A percentile compares a stretch with the other conserved stretches of the same genome.
Conservation (phyloP, 2,797 vertebrate genomes). For the Chiroxiphia lanceolata region DNA sequence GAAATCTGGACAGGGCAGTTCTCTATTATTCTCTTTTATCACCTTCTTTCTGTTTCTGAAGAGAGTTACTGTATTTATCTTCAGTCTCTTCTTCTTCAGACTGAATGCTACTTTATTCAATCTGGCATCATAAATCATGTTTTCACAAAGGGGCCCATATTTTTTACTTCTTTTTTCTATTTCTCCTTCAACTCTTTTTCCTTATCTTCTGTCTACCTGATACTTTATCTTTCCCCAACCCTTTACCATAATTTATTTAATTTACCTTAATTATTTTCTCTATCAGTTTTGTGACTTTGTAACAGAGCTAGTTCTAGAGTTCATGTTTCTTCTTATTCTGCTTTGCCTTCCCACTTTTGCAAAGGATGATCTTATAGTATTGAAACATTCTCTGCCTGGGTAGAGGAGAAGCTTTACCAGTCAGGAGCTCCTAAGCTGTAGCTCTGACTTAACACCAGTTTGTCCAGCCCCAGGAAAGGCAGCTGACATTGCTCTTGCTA, state of each 20-base stretch:
- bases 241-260: not conserved
- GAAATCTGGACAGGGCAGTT: not conserved
- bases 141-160: not conserved
- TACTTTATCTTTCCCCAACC: not conserved
- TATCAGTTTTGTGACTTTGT: not conserved
- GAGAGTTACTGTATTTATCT: not conserved
- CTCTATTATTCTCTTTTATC: not conserved
- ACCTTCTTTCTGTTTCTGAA: not conserved
- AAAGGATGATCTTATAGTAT: not conserved
- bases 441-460: not conserved
- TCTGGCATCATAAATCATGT: not conserved
- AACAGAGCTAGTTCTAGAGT: not conserved
- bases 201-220: not conserved
- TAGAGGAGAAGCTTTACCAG: not conserved
- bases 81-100: not conserved
- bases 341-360: not conserved
- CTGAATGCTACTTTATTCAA: not conserved
- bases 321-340: not conserved
- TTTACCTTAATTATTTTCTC: not conserved
- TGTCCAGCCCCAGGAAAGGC: not conserved
- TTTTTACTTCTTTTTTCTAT: not conserved
- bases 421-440: not conserved
- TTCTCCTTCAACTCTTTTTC: not conserved
- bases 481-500: not conserved
- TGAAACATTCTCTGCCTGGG: not conserved